Base-by-base conservation (phyloP, 92 coral and sea anemone species). In the Actinostola sp. region DNA sequence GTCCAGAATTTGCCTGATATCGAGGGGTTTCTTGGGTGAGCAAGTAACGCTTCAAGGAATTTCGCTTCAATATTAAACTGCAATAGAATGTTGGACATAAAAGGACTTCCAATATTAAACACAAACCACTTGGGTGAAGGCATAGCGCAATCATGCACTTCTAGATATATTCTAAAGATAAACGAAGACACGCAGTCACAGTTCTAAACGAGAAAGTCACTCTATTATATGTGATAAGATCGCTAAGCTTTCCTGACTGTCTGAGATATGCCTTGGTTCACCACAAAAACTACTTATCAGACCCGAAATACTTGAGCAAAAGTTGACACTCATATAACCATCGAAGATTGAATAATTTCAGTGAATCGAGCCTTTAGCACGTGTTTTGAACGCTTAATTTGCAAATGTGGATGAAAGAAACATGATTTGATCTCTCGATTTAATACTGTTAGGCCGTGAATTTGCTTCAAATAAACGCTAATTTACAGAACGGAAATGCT, bases 231-330 rank as follows among this genome's bases (percentile, higher is more conserved):
- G 10, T 8, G 34, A 28, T 54, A 10, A 10, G 39, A 19, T 63
- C 28, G 4, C 21, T 0, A 11, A 20, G 6, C 26, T 28, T 46
- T 64, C 20, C 20, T 9, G 35, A 68, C 12, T 11, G 32, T 50
- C 46, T n/a, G 8, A 32, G 10, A 12, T 68, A 8, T 16, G 20
- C 8, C 17, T 68, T 49, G 74, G 74, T 68, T 51, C 16, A 51
- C 74, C 74, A 49, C 74, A 68, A 68, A 52, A 68, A 33, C 41
- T 50, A n/a, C 74, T 68, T 50, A 36, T 48, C 26, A 57, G 7
- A 8, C 49, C 19, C 17, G 17, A 68, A 1, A 68, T 34, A 68
- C 74, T 50, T 46, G 72, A 44, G 58, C 52, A 25, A 66, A 27
- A 66, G 58, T 27, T 59, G 65, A 59, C 65, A 59, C 31, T 55